Evolutionary conservation across 1,140 invertebrate genomes (phyloP), one percentile per base, ranked within the genome.

Genomic region (Oreohelix idahoensis): DNA sequence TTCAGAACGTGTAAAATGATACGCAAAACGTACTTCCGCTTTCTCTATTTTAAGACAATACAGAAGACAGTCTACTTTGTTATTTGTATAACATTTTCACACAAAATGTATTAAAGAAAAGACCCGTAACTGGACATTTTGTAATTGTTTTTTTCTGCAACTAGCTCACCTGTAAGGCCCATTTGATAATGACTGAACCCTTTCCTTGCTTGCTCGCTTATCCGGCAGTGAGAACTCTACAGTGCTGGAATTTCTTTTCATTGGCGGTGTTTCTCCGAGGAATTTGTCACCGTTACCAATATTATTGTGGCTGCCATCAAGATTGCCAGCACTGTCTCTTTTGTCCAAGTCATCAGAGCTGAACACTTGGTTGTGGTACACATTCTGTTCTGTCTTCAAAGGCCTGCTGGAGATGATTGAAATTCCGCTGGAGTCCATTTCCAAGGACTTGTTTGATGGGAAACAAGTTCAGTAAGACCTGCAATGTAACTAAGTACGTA

Each of bases 161-260:
- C 1, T n/a, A 29, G n/a, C 80, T 74, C 35, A 75, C 80, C 80
- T 82, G 80, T 82, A 82, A 38, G 80, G 80, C 58, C 71, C 80
- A 74, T 35, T 49, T 35, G 80, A 53, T 23, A 73, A 26, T 13
- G 79, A 71, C 35, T n/a, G 36, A 13, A n/a, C 29, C 45, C 36
- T 73, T n/a, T 75, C 58, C 29, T 58, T 38, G 23, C 80, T 29
- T 1, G 20, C 35, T 26, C 1, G 26, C n/a, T 63, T 75, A 26
- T 53, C 29, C 0, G 70, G 69, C 29, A 82, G 11, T 1, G 45
- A 53, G 29, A 82, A 82, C 11, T 82, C 80, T 38, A 82, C 80
- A 32, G 70, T 20, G 17, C 71, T 51, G 1, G 70, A 38, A 32
- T 75, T 63, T 23, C 70, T 32, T 49, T 82, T 82, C 1, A 5